Conservation (phyloP, 2,888 invertebrate species). For the Campopleginae sp. region DNA sequence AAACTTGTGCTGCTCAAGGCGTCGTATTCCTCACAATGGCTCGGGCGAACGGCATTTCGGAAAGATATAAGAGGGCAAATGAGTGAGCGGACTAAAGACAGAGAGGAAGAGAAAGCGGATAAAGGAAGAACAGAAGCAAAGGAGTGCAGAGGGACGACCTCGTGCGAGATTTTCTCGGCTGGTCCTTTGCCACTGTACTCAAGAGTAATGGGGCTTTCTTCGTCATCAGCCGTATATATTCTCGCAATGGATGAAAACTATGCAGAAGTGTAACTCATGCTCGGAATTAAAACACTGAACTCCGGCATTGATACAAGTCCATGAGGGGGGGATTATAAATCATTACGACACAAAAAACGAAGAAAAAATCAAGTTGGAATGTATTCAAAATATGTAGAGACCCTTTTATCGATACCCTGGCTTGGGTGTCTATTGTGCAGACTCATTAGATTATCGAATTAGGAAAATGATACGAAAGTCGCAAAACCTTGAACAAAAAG, state of each 20-base stretch:
- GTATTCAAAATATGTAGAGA: not conserved
- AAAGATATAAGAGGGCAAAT: conserved; percentile 4
- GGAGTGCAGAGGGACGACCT: conserved; percentile 35
- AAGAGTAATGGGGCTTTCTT: conserved; percentile 18
- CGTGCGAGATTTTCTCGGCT: conserved; percentile 56
- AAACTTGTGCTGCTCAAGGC: conserved; percentile 43
- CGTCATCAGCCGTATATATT: not conserved
- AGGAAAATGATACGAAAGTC: conserved; percentile 4
- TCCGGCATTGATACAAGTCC: conserved; percentile 46
- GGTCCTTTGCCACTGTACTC: conserved; percentile 22
- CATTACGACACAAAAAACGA: conserved; percentile 14
- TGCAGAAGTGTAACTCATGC: conserved; percentile 50
- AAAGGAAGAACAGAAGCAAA: conserved; percentile 10
- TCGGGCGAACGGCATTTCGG: conserved; percentile 43
- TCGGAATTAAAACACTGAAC: conserved; percentile 47
- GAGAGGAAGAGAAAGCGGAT: not conserved
- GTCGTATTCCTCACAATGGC: conserved; percentile 45
- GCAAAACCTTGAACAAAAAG: not conserved
- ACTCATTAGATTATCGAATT: not conserved
- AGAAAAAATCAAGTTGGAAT: not conserved
- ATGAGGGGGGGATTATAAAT: conserved; percentile 5
- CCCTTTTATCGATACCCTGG: conserved; percentile 11
- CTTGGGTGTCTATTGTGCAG: not conserved
- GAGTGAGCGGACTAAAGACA: not conserved
- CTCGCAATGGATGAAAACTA: conserved; percentile 32